Evolutionary conservation across 1,140 invertebrate species (phyloP), one percentile per base, ranked within the genome.

Genomic region (Saccostrea glomerata): DNA sequence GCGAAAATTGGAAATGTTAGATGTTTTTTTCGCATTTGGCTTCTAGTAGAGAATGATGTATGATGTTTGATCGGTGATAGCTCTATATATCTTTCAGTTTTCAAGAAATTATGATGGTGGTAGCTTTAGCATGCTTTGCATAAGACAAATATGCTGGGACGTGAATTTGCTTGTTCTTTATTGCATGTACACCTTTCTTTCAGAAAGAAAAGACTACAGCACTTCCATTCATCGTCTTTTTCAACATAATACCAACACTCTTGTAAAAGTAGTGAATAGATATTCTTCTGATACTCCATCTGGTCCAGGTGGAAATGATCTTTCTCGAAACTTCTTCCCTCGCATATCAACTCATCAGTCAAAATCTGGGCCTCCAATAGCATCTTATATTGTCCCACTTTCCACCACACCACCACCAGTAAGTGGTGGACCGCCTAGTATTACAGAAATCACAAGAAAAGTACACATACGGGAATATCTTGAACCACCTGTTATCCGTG

Each of bases 151-250:
- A 77, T 15, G 11, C 23, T 77, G 23, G 70, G 23, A 30, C 15
- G 30, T 15, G 23, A 25, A 15, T 77, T 15, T 25, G 70, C 23
- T 11, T 77, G 70, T 30, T 77, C 70, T 36, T 36, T 77, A 77
- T 77, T 77, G 70, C 70, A 77, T 77, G 70, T 47, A 47, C 25
- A 36, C 25, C 70, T 77, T 36, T 77, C 70, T 77, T 77, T 77
- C 70, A 77, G 70, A 77, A 15, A 7, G 25, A 17, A 77, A 77
- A 30, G 70, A 77, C 12, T 77, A 77, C 13, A 15, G 25, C 17
- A 77, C 70, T 77, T 77, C 70, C 23, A 77, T 77, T 30, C 70
- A 77, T 17, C 70, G 25, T 36, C 25, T 77, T 25, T 77, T 77
- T 15, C 23, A 23, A 30, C 11, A 36, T 15, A 77, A 77, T 13